Conservation (phyloP, 92 coral and sea anemone species). For the Epizoanthus fatuus region DNA sequence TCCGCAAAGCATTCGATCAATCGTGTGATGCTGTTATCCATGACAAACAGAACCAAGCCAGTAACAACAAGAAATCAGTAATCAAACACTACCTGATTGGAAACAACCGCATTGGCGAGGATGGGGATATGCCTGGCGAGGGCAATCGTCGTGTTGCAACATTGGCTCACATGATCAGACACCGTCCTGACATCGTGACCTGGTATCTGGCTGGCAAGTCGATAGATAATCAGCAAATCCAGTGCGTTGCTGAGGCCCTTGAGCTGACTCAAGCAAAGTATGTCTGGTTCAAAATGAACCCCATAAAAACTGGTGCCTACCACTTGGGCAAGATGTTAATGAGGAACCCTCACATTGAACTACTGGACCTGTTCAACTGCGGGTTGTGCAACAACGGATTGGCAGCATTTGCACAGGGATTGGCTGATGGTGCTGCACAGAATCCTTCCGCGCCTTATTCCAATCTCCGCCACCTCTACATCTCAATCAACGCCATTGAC, state of each 20-base stretch:
- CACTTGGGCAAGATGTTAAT: constrained; percentile 66
- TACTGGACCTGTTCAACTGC: constrained; percentile 71
- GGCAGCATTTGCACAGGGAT: constrained; percentile 62
- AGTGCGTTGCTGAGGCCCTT: constrained; percentile 61
- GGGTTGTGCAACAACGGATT: constrained; percentile 74
- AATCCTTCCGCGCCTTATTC: constrained; percentile 46
- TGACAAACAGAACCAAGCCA: constrained; percentile 36
- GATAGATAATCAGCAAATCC: constrained; percentile 52
- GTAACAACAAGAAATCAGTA: constrained; percentile 45
- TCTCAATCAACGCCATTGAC: constrained; percentile 71
- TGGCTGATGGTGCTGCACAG: constrained; percentile 52
- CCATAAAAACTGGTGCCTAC: constrained; percentile 71
- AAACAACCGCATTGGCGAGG: constrained; percentile 73
- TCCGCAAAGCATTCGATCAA: constrained; percentile 61
- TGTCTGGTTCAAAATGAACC: constrained; percentile 76
- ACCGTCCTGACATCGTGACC: constrained; percentile 69
- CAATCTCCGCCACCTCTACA: constrained; percentile 64
- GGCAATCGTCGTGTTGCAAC: constrained; percentile 68
- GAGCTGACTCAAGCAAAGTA: constrained; percentile 63
- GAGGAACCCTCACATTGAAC: constrained; percentile 57
- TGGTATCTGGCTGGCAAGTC: constrained; percentile 78
- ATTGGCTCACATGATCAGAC: constrained; percentile 69
- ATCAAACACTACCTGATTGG: constrained; percentile 75
- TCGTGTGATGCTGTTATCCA: constrained; percentile 65
- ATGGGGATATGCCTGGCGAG: constrained; percentile 67